Evolutionary conservation across 1,140 invertebrate species (phyloP).

Genomic region (Holotrichia oblita): DNA sequence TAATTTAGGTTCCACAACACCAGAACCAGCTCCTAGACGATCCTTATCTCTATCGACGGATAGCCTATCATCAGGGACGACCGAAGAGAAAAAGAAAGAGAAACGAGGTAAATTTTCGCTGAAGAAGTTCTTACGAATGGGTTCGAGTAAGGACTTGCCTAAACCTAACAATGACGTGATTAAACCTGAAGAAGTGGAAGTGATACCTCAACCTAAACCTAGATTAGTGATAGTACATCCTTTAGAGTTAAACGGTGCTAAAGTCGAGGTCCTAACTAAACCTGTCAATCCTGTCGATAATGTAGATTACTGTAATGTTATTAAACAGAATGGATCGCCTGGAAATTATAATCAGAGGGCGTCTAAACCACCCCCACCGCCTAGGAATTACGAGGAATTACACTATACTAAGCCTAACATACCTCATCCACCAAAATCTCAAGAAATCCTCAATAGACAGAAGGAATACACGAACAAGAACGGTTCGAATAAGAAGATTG

Average conservation of each 20-base stretch:
- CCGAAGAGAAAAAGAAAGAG: slow-evolving; percentile 70
- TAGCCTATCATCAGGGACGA: slow-evolving; percentile 63
- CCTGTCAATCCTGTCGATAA: slow-evolving; percentile 56
- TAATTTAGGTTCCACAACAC: slow-evolving; percentile 45
- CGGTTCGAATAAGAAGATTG: slow-evolving; percentile 56
- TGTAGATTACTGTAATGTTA: slow-evolving; percentile 53
- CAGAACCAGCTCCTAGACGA: slow-evolving; percentile 72
- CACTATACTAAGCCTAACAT: slow-evolving; percentile 68
- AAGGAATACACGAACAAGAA: slow-evolving; percentile 62
- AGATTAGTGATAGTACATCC: slow-evolving; percentile 89
- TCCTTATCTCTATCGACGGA: slow-evolving; percentile 78
- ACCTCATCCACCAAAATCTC: slow-evolving; percentile 76
- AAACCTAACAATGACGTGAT: slow-evolving; percentile 57
- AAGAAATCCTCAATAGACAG: slow-evolving; percentile 69
- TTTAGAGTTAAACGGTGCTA: slow-evolving; percentile 80
- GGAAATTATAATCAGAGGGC: slow-evolving; percentile 58
- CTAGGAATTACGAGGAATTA: slow-evolving; percentile 64
- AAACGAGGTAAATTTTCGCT: slow-evolving; percentile 77
- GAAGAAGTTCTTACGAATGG: slow-evolving; percentile 84
- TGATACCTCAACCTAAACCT: slow-evolving; percentile 67
- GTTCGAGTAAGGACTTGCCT: slow-evolving; percentile 71
- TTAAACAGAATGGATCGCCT: slow-evolving; percentile 50
- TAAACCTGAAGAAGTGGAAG: slow-evolving; percentile 60
- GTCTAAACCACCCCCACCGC: slow-evolving; percentile 67
- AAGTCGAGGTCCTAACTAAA: slow-evolving; percentile 75